Base-by-base conservation (phyloP, 2,888 invertebrate species). In the Drosophila emarginata region DNA sequence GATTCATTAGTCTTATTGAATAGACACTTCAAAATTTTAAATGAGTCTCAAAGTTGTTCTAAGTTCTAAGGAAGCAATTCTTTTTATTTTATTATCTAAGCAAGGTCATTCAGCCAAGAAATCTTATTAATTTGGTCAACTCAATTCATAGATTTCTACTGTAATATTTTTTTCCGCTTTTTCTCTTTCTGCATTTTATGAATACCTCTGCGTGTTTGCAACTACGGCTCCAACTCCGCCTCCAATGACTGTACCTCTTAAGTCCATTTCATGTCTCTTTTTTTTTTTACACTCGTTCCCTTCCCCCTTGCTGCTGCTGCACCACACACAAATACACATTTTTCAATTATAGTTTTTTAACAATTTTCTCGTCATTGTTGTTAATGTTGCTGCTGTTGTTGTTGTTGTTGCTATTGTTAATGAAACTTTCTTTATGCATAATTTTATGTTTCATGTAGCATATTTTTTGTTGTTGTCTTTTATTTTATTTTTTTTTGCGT, bases 291-390 rank as follows among this genome's bases (percentile, higher is more conserved):
- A 9, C 32, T 32, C 32, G 9, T 2, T 9, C 32, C 67, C 70
- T 69, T 50, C 69, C 11, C 60, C 54, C 36, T 37, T 26, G 26
- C 40, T 69, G 50, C 45, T 45, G 53, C 15, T 54, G 54, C 54
- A 54, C 54, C 54, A 54, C 57, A 45, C 66, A 72, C 51, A 37
- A 36, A 64, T 54, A 73, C 67, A 71, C 63, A 64, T 67, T 78
- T 86, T 87, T 79, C 83, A 79, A 77, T 77, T 86, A 85, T 79
- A 76, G 86, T 80, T 83, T 80, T 74, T 68, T 60, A 78, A 68
- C 74, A 79, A 71, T 87, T 82, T 87, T 85, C 88, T 79, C 83
- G 80, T 87, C 83, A 85, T 87, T 82, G 81, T 87, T 82, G 78
- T 65, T 77, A 69, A 67, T 82, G 75, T 71, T 64, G 32, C n/a